These are phyloP conservation scores for Apis dorsata DNA, from an alignment of 1,140 invertebrate genomes.

Conservation along the genomic window DNA sequence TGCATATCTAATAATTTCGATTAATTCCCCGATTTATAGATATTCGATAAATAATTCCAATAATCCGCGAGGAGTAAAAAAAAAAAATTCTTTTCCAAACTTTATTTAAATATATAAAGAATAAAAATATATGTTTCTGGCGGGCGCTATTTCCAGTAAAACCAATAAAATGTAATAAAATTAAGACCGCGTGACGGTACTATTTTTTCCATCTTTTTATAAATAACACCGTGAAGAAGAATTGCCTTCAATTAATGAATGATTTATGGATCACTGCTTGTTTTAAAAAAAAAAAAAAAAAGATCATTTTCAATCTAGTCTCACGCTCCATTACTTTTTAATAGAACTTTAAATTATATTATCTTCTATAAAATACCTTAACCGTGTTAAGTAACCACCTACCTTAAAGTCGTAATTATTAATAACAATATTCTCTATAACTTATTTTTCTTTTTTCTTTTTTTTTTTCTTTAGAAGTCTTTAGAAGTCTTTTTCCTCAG, in stretches of 20 bases:
- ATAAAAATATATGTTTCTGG: neutral
- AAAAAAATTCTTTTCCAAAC: neutral
- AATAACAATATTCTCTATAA: too few species aligned
- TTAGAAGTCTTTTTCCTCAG: neutral
- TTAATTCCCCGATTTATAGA: too few species aligned
- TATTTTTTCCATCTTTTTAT: neutral
- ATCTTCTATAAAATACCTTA: too few species aligned
- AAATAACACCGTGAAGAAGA: neutral
- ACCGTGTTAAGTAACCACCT: too few species aligned
- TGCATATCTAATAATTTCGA: too few species aligned
- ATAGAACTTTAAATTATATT: neutral
- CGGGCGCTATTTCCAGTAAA: neutral
- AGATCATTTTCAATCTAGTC: neutral
- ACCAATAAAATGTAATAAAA: neutral
- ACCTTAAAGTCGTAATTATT: too few species aligned
- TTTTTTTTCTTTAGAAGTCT: too few species aligned
- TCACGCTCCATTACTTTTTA: neutral
- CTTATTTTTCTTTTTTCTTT: too few species aligned
- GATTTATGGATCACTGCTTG: neutral
- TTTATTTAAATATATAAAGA: neutral
- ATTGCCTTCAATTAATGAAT: neutral
- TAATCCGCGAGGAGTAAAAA: too few species aligned
- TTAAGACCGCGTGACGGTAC: neutral
- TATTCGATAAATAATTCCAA: too few species aligned
- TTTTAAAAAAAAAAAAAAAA: neutral